Evolutionary conservation across 2,113 vertebrate genomes (phyloP).

Genomic region (Echinops telfairi): DNA sequence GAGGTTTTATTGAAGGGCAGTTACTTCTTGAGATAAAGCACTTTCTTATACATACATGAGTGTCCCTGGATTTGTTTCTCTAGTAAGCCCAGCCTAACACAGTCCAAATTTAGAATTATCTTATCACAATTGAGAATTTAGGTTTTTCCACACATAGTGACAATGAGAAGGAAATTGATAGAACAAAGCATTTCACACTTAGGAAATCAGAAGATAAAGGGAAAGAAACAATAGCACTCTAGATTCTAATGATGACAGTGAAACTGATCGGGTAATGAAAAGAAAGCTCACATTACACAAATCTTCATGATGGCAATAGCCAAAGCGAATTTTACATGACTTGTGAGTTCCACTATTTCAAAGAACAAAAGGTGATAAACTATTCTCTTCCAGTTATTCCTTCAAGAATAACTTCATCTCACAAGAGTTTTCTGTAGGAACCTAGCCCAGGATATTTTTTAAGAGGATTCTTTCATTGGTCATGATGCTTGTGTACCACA

Average conservation of each 20-base stretch:
- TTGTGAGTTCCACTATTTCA: neutral
- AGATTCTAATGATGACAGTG: neutral
- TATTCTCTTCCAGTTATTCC: neutral
- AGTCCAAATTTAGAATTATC: neutral
- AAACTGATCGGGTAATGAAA: neutral
- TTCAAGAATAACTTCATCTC: neutral
- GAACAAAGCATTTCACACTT: neutral
- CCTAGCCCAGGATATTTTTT: neutral
- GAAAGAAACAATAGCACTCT: neutral
- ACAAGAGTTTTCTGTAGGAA: conserved; percentile 8
- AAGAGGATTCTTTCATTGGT: neutral
- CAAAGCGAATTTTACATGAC: neutral
- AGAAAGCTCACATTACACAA: neutral
- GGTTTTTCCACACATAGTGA: neutral
- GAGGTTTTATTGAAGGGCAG: no score
- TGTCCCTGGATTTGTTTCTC: no score
- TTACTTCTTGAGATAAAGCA: no score
- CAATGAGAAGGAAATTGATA: conserved; percentile 27
- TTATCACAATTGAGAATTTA: neutral
- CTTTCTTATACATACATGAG: no score
- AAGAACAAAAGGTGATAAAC: neutral
- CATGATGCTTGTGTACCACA: neutral
- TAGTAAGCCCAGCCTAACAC: no score
- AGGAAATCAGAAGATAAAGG: neutral
- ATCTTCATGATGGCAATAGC: neutral